phyloP scores from a whole-genome alignment of 2,797 vertebrate genomes.

The Malacoraja senta region DNA sequence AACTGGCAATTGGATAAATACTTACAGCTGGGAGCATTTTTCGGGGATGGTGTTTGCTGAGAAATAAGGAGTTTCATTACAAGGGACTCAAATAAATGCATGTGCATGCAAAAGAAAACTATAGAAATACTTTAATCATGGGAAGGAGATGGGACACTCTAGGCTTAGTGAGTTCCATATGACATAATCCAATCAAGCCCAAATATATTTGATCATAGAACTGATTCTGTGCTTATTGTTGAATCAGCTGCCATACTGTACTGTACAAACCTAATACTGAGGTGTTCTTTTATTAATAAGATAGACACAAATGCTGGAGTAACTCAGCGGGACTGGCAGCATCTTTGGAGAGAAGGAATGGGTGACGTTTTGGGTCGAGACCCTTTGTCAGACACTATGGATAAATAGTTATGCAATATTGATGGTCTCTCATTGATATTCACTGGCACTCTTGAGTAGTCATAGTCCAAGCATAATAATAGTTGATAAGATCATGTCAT shows the following conservation, averaged over 20 bases:
- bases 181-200: background rate
- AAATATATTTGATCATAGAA: background rate
- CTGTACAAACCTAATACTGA: background rate
- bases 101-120: background rate
- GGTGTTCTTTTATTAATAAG: no score
- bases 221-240: background rate
- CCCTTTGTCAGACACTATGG: background rate
- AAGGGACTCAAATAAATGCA: background rate
- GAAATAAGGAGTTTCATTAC: constrained; percentile 29
- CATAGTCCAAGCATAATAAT: background rate
- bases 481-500: no score
- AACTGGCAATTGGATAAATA: constrained; percentile 59
- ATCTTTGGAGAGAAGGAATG: no score
- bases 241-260: no score
- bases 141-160: no score
- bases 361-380: no score
- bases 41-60: constrained; percentile 56
- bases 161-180: background rate
- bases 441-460: background rate
- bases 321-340: no score
- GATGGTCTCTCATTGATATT: background rate
- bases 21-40: constrained; percentile 60
- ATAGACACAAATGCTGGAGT: no score
- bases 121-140: background rate
- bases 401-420: background rate